Conservation (phyloP, 2,113 vertebrate species). For the Alouatta palliata region DNA sequence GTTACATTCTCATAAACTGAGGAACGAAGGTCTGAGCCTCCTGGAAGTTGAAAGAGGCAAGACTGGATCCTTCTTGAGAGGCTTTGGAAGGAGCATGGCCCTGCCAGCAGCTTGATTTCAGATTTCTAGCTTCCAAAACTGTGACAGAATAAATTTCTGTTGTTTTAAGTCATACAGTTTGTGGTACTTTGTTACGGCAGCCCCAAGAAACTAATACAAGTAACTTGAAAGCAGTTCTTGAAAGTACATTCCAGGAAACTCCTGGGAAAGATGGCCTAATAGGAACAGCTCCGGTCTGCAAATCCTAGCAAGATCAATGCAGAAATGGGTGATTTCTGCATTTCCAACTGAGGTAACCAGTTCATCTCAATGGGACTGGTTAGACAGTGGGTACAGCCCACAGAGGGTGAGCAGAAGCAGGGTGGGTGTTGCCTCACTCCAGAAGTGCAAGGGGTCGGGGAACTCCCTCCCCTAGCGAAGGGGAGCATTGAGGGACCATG, state of each 20-base stretch:
- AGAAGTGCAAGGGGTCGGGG: too few species aligned
- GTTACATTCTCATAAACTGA: background rate
- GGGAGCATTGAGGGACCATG: too few species aligned
- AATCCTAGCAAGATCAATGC: too few species aligned
- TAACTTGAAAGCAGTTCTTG: background rate
- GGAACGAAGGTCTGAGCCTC: background rate
- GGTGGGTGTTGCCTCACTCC: too few species aligned
- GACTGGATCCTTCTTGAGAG: background rate
- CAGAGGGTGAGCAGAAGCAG: too few species aligned
- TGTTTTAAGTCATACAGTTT: background rate
- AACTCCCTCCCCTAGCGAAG: too few species aligned
- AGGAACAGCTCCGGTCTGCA: too few species aligned
- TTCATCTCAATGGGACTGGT: too few species aligned
- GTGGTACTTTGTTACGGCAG: background rate
- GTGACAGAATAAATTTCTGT: background rate
- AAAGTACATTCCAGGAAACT: background rate
- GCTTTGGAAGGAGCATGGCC: background rate
- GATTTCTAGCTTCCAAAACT: background rate
- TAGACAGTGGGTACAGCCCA: too few species aligned
- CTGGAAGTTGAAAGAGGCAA: background rate
- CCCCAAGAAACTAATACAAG: background rate
- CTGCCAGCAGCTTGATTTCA: background rate
- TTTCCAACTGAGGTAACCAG: too few species aligned
- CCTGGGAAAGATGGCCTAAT: too few species aligned
- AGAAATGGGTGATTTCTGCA: too few species aligned